A percentile compares a stretch with the other conserved stretches of the same genome.
These are phyloP conservation scores for Anaspis maculata DNA, from an alignment of 2,888 invertebrate genomes.

Conservation along the genomic window DNA sequence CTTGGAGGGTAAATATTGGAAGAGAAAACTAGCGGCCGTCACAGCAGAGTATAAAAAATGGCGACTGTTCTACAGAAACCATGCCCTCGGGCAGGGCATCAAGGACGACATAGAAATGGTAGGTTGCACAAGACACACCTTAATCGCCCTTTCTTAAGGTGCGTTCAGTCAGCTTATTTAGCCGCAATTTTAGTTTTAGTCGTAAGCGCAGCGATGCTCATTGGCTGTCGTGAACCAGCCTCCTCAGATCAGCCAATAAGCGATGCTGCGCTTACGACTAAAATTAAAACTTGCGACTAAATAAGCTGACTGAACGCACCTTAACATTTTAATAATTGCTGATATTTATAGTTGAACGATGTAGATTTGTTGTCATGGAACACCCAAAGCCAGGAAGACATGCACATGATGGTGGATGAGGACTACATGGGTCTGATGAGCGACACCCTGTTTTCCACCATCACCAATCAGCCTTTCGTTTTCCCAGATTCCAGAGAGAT, in stretches of 20 bases:
- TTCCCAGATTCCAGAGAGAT: constrained; percentile 97
- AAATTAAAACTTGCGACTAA: too few species aligned
- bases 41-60: constrained; percentile 99
- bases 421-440: constrained; percentile 83
- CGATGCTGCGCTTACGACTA: too few species aligned
- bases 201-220: too few species aligned
- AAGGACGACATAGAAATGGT: constrained; percentile 72
- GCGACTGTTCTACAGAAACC: constrained; percentile 85
- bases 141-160: too few species aligned
- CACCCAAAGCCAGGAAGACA: constrained; percentile 56
- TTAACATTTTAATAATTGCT: not conserved
- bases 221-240: too few species aligned
- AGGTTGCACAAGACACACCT: constrained; percentile 26
- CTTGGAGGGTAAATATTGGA: constrained; percentile 99
- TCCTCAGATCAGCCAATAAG: too few species aligned
- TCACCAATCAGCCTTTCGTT: constrained; percentile 81
- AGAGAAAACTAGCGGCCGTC: constrained; percentile 90
- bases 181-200: not conserved
- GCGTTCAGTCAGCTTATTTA: too few species aligned
- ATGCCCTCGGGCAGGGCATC: constrained; percentile 64
- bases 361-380: constrained; percentile 68
- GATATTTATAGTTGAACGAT: constrained; percentile 52
- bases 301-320: too few species aligned
- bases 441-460: constrained; percentile 84
- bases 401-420: constrained; percentile 74